A percentile compares a stretch with the other conserved stretches of the same genome.
These are phyloP conservation scores for Falco rusticolus DNA, from an alignment of 2,797 vertebrate species.

Conservation along the genomic window DNA sequence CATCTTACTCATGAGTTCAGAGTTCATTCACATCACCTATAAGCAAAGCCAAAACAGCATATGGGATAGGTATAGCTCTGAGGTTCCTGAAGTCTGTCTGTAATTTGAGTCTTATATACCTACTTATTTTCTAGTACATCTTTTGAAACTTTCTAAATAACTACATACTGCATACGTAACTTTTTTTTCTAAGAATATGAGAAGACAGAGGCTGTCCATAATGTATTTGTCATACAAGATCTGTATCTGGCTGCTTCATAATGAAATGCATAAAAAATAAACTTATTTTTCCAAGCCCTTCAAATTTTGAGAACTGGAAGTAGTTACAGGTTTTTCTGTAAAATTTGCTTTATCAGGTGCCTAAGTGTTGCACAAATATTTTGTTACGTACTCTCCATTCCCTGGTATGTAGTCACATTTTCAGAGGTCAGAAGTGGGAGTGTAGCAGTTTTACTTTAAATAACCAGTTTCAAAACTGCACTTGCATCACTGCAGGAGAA, in stretches of 20 bases:
- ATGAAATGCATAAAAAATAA: neutral
- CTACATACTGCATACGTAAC: neutral
- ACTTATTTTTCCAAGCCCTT: neutral
- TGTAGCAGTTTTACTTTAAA: constrained; percentile 18
- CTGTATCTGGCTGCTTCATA: neutral
- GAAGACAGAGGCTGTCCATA: neutral
- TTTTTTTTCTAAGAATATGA: neutral
- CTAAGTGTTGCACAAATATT: constrained; percentile 9
- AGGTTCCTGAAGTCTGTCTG: neutral
- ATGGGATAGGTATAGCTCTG: neutral
- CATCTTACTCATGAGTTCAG: neutral
- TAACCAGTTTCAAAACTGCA: neutral
- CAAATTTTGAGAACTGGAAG: neutral
- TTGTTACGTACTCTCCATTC: neutral
- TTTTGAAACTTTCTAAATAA: neutral
- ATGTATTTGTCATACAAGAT: neutral
- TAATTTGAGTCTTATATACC: neutral
- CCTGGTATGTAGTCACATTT: neutral
- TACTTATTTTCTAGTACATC: neutral
- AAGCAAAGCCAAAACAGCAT: neutral
- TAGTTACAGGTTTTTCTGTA: constrained; percentile 1
- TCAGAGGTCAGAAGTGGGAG: neutral
- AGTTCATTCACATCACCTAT: neutral
- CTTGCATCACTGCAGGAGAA: neutral
- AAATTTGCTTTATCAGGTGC: constrained; percentile 2